These are phyloP conservation scores for Pheosia tremula DNA, from an alignment of 2,888 invertebrate species.

Conservation along the genomic window DNA sequence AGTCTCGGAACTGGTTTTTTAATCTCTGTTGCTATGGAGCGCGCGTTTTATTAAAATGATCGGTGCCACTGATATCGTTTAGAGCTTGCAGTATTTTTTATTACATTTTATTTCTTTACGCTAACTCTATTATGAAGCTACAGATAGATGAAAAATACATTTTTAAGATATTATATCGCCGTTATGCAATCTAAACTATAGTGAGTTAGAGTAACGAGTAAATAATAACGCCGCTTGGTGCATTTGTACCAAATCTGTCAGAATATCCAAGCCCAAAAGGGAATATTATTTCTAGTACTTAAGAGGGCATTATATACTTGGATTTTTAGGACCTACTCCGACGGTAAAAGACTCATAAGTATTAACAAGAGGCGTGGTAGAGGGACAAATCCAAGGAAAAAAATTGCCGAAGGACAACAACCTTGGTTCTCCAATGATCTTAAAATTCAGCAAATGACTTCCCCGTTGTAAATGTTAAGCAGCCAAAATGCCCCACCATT, in stretches of 20 bases:
- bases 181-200: not conserved
- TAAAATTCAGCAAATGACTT: not conserved
- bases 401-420: too few relatives aligned
- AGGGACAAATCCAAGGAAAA: too few relatives aligned
- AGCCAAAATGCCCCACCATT: constrained; percentile 20
- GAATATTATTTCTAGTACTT: too few relatives aligned
- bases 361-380: too few relatives aligned
- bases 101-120: not conserved
- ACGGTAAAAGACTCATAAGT: too few relatives aligned
- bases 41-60: constrained; percentile 1
- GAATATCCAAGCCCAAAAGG: too few relatives aligned
- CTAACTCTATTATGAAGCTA: not conserved
- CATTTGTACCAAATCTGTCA: too few relatives aligned
- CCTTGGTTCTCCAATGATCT: not conserved
- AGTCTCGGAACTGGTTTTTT: not conserved
- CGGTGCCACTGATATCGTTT: not conserved
- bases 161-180: not conserved
- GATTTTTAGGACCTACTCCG: too few relatives aligned
- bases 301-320: too few relatives aligned
- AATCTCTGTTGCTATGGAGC: not conserved
- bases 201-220: too few relatives aligned
- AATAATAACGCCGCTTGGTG: too few relatives aligned
- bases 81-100: not conserved
- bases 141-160: not conserved
- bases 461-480: constrained; percentile 25